These are phyloP conservation scores for Buathra laborator DNA, from an alignment of 2,888 invertebrate genomes.

Conservation along the genomic window DNA sequence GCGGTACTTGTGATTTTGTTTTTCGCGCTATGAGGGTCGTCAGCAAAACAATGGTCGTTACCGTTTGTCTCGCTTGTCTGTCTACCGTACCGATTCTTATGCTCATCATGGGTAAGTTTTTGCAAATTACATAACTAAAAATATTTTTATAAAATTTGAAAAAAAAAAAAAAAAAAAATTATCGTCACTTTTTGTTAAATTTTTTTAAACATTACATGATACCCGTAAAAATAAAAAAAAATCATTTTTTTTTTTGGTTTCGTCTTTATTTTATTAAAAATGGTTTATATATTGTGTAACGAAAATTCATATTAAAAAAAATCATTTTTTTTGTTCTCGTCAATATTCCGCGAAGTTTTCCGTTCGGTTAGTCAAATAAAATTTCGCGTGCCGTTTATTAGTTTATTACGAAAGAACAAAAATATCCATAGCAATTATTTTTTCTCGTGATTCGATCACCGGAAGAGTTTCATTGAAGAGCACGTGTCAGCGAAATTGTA, in stretches of 20 bases:
- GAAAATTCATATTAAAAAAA: not conserved
- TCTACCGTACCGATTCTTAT: conserved; percentile 91
- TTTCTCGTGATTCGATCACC: not conserved
- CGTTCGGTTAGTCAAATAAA: not conserved
- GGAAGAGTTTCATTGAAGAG: conserved; percentile 15
- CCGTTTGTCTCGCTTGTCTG: conserved; percentile 89
- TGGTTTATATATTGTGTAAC: too few relatives aligned
- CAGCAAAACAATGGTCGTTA: conserved; percentile 91
- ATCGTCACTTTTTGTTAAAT: too few relatives aligned
- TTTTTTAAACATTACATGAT: too few relatives aligned
- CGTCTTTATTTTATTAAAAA: too few relatives aligned
- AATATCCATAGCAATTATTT: not conserved
- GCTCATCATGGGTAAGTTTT: conserved; percentile 91
- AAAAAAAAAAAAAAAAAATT: too few relatives aligned
- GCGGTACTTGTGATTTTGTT: conserved; percentile 91
- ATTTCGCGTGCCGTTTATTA: too few relatives aligned
- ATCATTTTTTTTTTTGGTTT: too few relatives aligned
- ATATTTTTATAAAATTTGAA: too few relatives aligned
- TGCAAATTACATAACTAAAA: not conserved
- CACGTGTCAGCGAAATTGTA: conserved; percentile 22
- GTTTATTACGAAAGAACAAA: too few relatives aligned
- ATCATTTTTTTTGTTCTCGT: not conserved
- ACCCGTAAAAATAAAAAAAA: too few relatives aligned
- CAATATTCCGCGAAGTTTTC: not conserved
- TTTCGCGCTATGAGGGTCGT: conserved; percentile 90